A percentile compares a stretch with the other conserved stretches of the same genome.
Evolutionary conservation across 2,888 invertebrate species (phyloP).

Genomic region (Caprella mutica): DNA sequence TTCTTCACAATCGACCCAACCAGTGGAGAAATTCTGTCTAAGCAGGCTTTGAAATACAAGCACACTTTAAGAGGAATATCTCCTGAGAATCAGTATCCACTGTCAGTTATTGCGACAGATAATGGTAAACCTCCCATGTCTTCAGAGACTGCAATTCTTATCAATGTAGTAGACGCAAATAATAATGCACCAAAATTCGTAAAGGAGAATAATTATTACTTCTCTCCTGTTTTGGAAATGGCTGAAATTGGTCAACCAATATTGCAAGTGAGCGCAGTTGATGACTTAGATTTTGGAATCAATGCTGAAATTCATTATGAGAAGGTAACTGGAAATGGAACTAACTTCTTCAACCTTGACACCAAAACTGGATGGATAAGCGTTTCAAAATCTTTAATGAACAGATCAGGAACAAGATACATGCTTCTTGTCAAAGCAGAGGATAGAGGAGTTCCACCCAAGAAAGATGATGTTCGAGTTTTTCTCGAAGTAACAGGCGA

Average conservation of each 20-base stretch:
- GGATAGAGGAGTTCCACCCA: conserved; percentile 79
- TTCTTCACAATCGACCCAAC: conserved; percentile 83
- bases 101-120: conserved; percentile 84
- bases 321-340: conserved; percentile 40
- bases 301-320: conserved; percentile 41
- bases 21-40: conserved; percentile 83
- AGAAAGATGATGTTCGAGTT: conserved; percentile 61
- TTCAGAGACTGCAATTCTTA: conserved; percentile 69
- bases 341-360: conserved; percentile 39
- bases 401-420: conserved; percentile 47
- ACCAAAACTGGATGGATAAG: conserved; percentile 53
- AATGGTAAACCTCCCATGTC: conserved; percentile 91
- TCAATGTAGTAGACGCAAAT: conserved; percentile 83
- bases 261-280: conserved; percentile 35
- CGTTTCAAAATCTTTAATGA: conserved; percentile 50
- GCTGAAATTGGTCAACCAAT: conserved; percentile 31
- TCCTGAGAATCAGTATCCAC: conserved; percentile 74
- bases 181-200: conserved; percentile 78
- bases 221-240: conserved; percentile 66
- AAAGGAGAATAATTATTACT: conserved; percentile 48
- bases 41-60: conserved; percentile 66
- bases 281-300: conserved; percentile 40
- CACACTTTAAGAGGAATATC: conserved; percentile 59
- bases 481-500: conserved; percentile 71
- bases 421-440: conserved; percentile 59